Evolutionary conservation across 1,140 invertebrate genomes (phyloP).

Genomic region (Nephila pilipes): DNA sequence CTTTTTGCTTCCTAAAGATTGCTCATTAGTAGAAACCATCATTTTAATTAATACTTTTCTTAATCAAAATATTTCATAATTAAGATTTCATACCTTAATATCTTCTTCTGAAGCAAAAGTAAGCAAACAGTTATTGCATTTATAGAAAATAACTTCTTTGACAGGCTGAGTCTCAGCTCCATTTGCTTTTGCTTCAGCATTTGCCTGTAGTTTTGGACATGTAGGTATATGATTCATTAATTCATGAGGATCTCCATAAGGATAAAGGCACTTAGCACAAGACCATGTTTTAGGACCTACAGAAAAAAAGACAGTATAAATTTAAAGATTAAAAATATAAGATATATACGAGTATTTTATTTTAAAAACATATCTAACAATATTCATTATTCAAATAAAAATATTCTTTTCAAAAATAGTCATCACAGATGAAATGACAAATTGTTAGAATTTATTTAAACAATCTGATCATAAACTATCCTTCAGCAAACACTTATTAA

Average conservation of each 20-base stretch:
- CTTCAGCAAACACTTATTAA: no score
- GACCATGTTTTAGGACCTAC: conserved; percentile 78
- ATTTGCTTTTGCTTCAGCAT: conserved; percentile 52
- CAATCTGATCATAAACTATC: no score
- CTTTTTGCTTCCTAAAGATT: not conserved
- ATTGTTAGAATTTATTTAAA: no score
- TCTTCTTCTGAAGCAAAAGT: conserved; percentile 76
- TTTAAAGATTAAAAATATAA: no score
- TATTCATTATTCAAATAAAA: no score
- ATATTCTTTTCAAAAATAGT: no score
- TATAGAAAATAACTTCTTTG: conserved; percentile 58
- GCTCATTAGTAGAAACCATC: not conserved
- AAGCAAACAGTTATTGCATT: conserved; percentile 75
- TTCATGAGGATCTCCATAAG: conserved; percentile 78
- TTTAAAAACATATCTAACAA: no score
- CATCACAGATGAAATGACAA: no score
- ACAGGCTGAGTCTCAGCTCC: not conserved
- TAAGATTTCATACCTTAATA: conserved; percentile 66
- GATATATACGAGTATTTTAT: no score
- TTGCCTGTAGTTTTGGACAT: conserved; percentile 77
- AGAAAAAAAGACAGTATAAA: not conserved
- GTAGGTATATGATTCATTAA: conserved; percentile 78
- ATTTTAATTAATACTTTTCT: not conserved
- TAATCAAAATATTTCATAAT: not conserved
- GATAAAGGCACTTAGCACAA: conserved; percentile 79